A percentile compares a stretch with the other conserved stretches of the same genome.
phyloP scores from a whole-genome alignment of 2,797 vertebrate species.

The Agapornis canus region DNA sequence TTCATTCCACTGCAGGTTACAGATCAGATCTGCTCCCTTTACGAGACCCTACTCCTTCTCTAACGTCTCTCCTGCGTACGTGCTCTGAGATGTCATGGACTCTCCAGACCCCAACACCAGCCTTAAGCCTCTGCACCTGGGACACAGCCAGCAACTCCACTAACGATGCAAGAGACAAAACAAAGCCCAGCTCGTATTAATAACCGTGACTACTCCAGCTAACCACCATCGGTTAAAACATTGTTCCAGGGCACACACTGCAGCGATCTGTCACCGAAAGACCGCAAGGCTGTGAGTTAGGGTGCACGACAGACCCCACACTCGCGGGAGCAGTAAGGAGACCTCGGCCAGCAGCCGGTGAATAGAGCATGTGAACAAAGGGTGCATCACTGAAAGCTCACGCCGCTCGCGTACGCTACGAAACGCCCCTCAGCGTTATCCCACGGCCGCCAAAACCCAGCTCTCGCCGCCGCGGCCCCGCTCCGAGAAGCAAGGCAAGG shows the following conservation, averaged over 20 bases:
- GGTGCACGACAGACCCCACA: neutral
- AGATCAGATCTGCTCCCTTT: neutral
- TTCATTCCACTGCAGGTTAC: neutral
- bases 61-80: neutral
- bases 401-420: neutral
- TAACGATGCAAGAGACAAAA: neutral
- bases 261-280: neutral
- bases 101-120: neutral
- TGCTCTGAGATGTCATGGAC: fast-evolving
- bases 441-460: fast-evolving
- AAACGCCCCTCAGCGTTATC: fast-evolving
- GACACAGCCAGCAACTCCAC: neutral
- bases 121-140: neutral
- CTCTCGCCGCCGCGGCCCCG: no score
- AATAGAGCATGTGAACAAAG: fast-evolving
- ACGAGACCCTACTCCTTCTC: neutral
- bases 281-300: fast-evolving
- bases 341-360: neutral
- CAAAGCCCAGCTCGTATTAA: neutral
- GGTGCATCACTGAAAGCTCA: fast-evolving
- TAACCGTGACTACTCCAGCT: neutral
- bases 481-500: neutral
- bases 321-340: fast-evolving
- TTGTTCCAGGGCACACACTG: neutral
- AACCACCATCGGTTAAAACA: neutral